phyloP scores from a whole-genome alignment of 2,888 invertebrate genomes.

The Chrysina gloriosa region DNA sequence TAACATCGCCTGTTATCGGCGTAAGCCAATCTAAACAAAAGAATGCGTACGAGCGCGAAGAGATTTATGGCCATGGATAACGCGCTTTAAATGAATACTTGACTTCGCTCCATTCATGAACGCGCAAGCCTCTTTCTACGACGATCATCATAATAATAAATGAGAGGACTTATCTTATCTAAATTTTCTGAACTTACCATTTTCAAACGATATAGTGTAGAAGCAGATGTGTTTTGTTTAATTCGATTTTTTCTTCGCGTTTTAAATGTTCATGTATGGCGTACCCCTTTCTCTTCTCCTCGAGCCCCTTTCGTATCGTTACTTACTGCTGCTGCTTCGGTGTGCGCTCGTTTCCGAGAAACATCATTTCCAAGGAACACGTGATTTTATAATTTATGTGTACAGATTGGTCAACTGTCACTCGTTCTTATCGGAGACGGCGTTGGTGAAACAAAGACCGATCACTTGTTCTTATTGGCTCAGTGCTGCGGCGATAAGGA shows the following conservation, averaged over 20 bases:
- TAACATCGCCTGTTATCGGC: constrained; percentile 16
- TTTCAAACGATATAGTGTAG: too few relatives aligned
- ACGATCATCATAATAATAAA: constrained; percentile 6
- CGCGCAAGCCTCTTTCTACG: constrained; percentile 2
- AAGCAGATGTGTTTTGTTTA: constrained; percentile 3
- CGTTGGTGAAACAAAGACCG: constrained; percentile 7
- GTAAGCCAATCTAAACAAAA: constrained; percentile 32
- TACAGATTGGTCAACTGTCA: background rate
- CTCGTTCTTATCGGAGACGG: background rate
- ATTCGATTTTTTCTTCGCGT: background rate
- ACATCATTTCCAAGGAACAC: background rate
- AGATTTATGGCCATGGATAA: constrained; percentile 22
- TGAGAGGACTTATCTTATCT: constrained; percentile 17
- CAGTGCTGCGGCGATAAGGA: background rate
- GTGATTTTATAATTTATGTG: constrained; percentile 6
- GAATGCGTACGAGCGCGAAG: background rate
- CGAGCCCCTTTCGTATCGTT: background rate
- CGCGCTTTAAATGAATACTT: constrained; percentile 22
- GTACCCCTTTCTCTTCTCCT: background rate
- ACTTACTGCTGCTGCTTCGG: background rate
- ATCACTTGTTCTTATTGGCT: background rate
- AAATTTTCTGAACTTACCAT: constrained; percentile 10
- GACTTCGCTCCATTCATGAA: constrained; percentile 22
- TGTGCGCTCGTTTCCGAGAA: background rate
- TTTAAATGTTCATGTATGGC: background rate